Conservation (phyloP, 2,113 vertebrate genomes). For the Glareola pratincola region DNA sequence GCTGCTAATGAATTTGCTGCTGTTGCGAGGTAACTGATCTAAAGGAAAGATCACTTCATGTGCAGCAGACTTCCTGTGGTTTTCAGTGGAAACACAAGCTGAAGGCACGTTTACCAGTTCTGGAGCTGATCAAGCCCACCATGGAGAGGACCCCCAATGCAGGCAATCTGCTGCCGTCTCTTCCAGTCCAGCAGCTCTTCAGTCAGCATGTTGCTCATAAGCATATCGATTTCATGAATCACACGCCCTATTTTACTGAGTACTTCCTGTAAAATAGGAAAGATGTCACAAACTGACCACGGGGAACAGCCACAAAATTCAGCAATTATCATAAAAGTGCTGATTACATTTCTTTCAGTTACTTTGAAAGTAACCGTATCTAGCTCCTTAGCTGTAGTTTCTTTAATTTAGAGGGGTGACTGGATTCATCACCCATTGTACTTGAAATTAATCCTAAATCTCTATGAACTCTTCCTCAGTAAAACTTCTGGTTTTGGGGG, state of each 20-base stretch:
- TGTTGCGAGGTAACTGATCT: neutral
- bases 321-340: neutral
- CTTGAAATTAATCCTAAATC: neutral
- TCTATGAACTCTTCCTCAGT: neutral
- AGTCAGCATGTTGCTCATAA: slow-evolving; percentile 84
- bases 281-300: neutral
- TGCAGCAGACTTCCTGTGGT: slow-evolving; percentile 68
- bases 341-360: neutral
- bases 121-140: slow-evolving; percentile 92
- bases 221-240: slow-evolving; percentile 85
- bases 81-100: slow-evolving; percentile 57
- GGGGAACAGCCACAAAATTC: neutral
- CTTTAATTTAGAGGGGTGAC: neutral
- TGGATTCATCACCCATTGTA: neutral
- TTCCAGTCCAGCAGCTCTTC: slow-evolving; percentile 94
- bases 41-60: neutral
- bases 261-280: slow-evolving; percentile 78
- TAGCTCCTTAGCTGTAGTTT: neutral
- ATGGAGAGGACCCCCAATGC: slow-evolving; percentile 91
- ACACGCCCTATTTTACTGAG: slow-evolving; percentile 88
- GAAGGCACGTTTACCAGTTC: slow-evolving; percentile 82
- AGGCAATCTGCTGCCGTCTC: slow-evolving; percentile 89
- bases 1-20: neutral
- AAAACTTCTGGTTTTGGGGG: neutral
- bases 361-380: neutral